A percentile compares a stretch with the other conserved stretches of the same genome.
phyloP scores from a whole-genome alignment of 2,888 invertebrate genomes.

The Pristionchus arcanus region DNA sequence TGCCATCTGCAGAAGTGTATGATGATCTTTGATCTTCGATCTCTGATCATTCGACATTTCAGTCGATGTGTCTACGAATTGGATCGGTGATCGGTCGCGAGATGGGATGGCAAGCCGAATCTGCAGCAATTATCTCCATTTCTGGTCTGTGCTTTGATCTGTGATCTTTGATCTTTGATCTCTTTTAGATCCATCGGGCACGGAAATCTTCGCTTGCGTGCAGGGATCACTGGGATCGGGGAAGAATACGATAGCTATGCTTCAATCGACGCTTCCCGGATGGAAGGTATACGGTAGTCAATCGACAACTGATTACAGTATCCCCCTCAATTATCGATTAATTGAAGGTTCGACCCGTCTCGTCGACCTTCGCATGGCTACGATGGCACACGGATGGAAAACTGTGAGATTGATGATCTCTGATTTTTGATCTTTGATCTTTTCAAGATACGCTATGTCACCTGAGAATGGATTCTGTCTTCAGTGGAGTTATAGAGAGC shows the following conservation, averaged over 20 bases:
- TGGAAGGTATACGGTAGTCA: slow-evolving; percentile 50
- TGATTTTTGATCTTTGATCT: not conserved
- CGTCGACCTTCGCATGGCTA: slow-evolving; percentile 45
- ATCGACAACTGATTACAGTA: slow-evolving; percentile 36
- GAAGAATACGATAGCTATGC: slow-evolving; percentile 47
- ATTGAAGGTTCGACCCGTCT: slow-evolving; percentile 47
- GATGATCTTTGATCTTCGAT: slow-evolving; percentile 15
- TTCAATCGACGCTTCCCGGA: slow-evolving; percentile 48
- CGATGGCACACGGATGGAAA: slow-evolving; percentile 48
- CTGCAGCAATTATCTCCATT: slow-evolving; percentile 51
- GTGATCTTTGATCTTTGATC: slow-evolving; percentile 34
- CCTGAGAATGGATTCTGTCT: slow-evolving; percentile 55
- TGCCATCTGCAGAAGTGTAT: slow-evolving; percentile 33
- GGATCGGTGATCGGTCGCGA: slow-evolving; percentile 28
- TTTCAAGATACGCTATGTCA: slow-evolving; percentile 40
- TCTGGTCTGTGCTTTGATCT: not conserved
- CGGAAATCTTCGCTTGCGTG: slow-evolving; percentile 49
- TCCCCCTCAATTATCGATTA: not conserved
- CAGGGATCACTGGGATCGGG: slow-evolving; percentile 44
- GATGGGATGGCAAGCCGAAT: slow-evolving; percentile 34
- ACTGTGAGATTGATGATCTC: not conserved
- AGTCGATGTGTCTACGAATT: slow-evolving; percentile 50
- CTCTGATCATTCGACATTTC: not conserved
- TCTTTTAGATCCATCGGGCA: slow-evolving; percentile 41
- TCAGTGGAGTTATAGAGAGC: slow-evolving; percentile 52